A percentile compares a stretch with the other conserved stretches of the same genome.
Conservation (phyloP, 2,888 invertebrate species). For the Mantis religiosa region DNA sequence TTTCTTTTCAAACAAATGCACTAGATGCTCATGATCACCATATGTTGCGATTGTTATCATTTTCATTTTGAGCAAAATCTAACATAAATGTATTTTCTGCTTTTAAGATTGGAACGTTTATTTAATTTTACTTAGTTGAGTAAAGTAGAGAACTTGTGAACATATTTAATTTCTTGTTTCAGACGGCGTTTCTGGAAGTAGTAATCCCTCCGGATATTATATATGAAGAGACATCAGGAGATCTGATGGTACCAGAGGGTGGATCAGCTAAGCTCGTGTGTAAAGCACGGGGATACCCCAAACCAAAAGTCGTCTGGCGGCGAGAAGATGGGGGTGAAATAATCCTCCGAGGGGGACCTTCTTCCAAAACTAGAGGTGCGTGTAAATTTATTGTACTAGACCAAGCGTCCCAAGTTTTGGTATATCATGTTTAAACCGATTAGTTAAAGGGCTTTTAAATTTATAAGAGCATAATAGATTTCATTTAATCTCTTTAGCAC, state of each 20-base stretch:
- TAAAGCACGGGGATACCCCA: conserved; percentile 79
- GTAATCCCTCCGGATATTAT: conserved; percentile 88
- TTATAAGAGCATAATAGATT: background rate
- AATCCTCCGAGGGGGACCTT: conserved; percentile 67
- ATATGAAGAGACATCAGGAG: conserved; percentile 86
- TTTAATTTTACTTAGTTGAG: no score
- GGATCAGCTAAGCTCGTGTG: conserved; percentile 83
- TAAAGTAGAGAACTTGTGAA: background rate
- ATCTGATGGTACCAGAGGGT: conserved; percentile 92
- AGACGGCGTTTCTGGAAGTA: conserved; percentile 85
- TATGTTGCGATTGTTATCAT: no score
- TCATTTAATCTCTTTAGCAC: background rate
- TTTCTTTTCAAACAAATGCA: no score
- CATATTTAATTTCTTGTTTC: conserved; percentile 21
- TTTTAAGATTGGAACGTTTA: no score
- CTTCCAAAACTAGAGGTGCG: conserved; percentile 70
- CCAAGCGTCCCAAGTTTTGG: background rate
- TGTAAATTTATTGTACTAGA: background rate
- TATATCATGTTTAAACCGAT: background rate
- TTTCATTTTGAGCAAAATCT: no score
- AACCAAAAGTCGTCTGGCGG: conserved; percentile 80
- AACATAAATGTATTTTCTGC: no score
- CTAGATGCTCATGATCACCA: no score
- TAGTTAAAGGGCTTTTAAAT: background rate
- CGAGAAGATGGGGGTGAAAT: conserved; percentile 82